These are phyloP conservation scores for Epiblema foenella DNA, from an alignment of 2,888 invertebrate species.

Conservation along the genomic window DNA sequence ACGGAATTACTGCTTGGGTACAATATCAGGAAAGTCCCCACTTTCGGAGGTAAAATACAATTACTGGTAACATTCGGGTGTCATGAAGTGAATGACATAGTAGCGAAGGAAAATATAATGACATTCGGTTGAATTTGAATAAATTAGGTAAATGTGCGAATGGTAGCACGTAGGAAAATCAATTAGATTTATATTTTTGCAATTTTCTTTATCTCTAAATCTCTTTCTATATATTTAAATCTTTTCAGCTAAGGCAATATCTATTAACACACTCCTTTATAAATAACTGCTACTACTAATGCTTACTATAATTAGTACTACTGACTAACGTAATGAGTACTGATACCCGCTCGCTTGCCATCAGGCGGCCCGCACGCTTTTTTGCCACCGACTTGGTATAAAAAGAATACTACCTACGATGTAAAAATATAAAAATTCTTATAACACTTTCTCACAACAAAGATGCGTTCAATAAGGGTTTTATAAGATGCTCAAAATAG, in stretches of 20 bases:
- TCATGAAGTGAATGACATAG: slow-evolving; percentile 2
- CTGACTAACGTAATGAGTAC: neutral
- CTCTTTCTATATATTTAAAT: no score
- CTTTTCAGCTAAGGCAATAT: neutral
- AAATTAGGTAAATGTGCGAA: slow-evolving; percentile 8
- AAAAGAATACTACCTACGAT: no score
- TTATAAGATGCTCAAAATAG: slow-evolving; percentile 36
- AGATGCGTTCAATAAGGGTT: slow-evolving; percentile 26
- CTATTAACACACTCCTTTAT: no score
- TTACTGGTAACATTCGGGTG: slow-evolving; percentile 7
- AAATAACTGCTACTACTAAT: neutral
- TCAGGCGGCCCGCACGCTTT: no score
- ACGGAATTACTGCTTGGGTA: neutral
- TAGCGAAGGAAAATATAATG: neutral
- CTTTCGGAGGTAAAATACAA: neutral
- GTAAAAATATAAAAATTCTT: neutral
- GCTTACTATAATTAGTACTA: neutral
- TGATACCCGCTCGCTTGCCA: no score
- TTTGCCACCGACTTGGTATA: no score
- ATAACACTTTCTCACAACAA: slow-evolving; percentile 16
- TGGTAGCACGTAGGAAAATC: neutral
- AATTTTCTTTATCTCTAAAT: no score
- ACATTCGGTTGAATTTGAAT: neutral
- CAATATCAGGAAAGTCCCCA: neutral
- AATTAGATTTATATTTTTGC: neutral